These are phyloP conservation scores for Leucozona laternaria DNA, from an alignment of 2,888 invertebrate genomes.

Conservation along the genomic window DNA sequence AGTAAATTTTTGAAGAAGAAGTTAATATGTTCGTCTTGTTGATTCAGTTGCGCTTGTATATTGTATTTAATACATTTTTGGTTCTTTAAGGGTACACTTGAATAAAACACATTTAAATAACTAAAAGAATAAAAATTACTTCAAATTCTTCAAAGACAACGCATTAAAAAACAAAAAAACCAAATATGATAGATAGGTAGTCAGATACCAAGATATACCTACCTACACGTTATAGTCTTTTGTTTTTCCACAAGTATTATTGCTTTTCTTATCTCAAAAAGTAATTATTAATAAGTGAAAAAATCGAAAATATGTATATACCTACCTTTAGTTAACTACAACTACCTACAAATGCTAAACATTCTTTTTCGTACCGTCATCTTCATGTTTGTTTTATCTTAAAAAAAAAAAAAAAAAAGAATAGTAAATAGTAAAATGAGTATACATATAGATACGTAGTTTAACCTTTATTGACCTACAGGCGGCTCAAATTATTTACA, in stretches of 20 bases:
- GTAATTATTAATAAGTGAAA: constrained; percentile 21
- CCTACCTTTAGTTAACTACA: constrained; percentile 11
- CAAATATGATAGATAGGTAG: neutral
- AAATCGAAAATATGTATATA: neutral
- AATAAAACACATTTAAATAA: no score
- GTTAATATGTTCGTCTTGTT: no score
- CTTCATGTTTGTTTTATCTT: neutral
- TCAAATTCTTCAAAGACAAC: neutral
- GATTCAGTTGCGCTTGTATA: no score
- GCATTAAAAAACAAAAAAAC: neutral
- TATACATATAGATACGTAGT: neutral
- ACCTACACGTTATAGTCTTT: neutral
- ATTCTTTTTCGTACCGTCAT: neutral
- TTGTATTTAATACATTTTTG: no score
- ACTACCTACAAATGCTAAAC: constrained; percentile 4
- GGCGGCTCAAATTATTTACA: no score
- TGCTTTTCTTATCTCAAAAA: constrained; percentile 33
- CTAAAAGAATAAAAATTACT: neutral
- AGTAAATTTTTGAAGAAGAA: no score
- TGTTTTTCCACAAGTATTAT: neutral
- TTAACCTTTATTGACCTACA: no score
- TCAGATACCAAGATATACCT: neutral
- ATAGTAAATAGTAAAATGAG: neutral
- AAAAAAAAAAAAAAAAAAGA: neutral
- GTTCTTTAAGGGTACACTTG: no score